These are phyloP conservation scores for Psittacula cyanocephala DNA, from an alignment of 2,113 vertebrate species.

Conservation along the genomic window DNA sequence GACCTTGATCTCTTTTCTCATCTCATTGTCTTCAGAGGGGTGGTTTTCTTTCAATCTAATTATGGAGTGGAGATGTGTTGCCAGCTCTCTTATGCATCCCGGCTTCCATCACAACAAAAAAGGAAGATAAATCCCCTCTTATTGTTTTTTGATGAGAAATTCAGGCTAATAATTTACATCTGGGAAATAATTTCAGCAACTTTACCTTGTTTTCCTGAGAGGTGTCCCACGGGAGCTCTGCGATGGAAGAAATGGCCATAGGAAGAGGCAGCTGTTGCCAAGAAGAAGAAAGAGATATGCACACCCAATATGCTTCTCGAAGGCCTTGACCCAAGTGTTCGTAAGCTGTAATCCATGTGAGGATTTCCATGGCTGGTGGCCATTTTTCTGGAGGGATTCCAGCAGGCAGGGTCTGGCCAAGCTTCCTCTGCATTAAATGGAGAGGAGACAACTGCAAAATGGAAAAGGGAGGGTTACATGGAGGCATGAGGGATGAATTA, in stretches of 20 bases:
- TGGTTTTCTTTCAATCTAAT: constrained; percentile 36
- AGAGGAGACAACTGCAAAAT: background rate
- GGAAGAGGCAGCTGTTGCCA: background rate
- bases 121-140: background rate
- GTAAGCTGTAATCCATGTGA: background rate
- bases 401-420: background rate
- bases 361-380: background rate
- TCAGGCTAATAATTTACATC: background rate
- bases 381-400: background rate
- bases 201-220: constrained; percentile 1
- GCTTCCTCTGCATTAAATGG: background rate
- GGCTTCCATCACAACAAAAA: background rate
- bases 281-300: background rate
- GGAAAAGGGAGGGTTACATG: background rate
- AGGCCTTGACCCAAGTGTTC: background rate
- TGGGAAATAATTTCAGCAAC: background rate
- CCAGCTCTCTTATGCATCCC: background rate
- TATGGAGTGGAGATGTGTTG: background rate
- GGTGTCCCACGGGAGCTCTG: background rate
- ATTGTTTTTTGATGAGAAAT: constrained; percentile 16
- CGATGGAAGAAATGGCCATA: background rate
- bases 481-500: background rate
- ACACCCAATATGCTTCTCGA: background rate
- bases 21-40: constrained; percentile 30
- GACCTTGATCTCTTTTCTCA: constrained; percentile 29